Conservation (phyloP, 2,113 vertebrate species). For the Toxostoma redivivum region DNA sequence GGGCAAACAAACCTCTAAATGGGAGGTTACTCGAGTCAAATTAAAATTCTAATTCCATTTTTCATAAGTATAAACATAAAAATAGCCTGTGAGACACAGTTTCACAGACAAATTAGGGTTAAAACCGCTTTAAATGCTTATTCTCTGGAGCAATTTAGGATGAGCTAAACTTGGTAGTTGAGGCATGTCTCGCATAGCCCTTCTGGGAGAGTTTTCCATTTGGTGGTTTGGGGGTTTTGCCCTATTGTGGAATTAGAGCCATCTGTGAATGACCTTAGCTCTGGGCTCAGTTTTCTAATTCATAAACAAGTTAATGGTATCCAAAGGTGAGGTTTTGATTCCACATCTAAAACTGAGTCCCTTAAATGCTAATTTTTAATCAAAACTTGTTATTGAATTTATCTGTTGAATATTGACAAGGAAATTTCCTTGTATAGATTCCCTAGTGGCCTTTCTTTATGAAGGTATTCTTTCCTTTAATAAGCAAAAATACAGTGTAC, state of each 20-base stretch:
- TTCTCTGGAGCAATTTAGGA: neutral
- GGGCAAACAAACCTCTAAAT: neutral
- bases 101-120: neutral
- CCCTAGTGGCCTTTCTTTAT: neutral
- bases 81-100: neutral
- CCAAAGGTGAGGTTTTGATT: neutral
- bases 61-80: neutral
- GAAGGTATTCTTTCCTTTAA: neutral
- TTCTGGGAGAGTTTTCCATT: neutral
- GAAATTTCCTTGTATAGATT: neutral
- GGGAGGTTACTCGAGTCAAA: neutral
- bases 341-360: neutral
- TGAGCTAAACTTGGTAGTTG: neutral
- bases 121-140: neutral
- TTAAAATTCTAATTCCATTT: neutral
- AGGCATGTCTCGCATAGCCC: neutral
- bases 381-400: neutral
- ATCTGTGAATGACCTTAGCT: neutral
- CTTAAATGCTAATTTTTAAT: neutral
- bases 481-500: neutral
- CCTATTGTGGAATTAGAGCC: neutral
- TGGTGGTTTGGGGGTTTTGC: neutral
- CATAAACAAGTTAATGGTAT: neutral
- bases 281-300: neutral
- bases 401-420: neutral